These are phyloP conservation scores for Circaetus cinerascens DNA, from an alignment of 2,113 vertebrate genomes.

Conservation along the genomic window DNA sequence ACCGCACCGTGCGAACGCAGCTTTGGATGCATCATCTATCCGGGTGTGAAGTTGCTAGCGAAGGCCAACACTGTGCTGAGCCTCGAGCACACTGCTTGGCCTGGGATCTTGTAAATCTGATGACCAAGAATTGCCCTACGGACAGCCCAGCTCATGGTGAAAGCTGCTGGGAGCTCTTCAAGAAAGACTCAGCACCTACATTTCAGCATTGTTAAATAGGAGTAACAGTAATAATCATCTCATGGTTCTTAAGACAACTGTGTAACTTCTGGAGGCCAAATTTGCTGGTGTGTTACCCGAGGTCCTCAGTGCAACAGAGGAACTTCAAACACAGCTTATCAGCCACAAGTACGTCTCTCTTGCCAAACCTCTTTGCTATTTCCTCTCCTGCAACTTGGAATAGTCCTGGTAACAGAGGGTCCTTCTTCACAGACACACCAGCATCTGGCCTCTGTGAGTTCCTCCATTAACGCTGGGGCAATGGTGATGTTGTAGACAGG, in stretches of 20 bases:
- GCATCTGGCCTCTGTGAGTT: not conserved
- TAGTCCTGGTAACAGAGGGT: not conserved
- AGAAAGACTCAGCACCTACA: not conserved
- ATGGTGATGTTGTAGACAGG: not conserved
- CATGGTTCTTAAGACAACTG: not conserved
- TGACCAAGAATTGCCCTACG: accelerated
- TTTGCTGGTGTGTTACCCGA: accelerated
- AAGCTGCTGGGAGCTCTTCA: not conserved
- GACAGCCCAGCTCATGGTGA: accelerated
- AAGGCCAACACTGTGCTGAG: accelerated
- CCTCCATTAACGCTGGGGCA: accelerated
- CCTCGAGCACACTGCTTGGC: accelerated
- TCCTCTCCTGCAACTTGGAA: not conserved
- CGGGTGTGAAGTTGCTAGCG: not conserved
- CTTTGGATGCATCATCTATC: accelerated
- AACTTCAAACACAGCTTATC: not conserved
- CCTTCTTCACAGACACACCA: not conserved
- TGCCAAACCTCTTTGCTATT: not conserved
- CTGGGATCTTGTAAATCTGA: not conserved
- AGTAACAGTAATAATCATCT: not conserved
- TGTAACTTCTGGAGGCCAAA: not conserved
- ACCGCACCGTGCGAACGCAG: accelerated
- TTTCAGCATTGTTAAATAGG: accelerated
- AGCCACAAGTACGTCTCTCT: not conserved
- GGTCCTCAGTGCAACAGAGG: not conserved